Evolutionary conservation across 2,797 vertebrate genomes (phyloP), one percentile per base, ranked within the genome.

Genomic region (Sebastes vulpes): DNA sequence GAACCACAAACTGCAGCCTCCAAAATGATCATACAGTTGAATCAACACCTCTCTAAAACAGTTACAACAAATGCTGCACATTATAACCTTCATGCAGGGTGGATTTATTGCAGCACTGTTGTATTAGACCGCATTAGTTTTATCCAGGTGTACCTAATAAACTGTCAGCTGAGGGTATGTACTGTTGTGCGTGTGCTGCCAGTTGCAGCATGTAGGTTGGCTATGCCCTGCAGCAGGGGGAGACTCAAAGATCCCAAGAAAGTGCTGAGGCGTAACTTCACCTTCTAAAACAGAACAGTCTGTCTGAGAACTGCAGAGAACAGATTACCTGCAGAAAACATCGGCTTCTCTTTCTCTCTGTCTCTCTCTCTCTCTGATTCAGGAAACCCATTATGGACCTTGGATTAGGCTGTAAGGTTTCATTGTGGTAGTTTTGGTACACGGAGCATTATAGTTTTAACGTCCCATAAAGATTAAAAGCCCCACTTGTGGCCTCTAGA

Each of bases 231-330:
- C 56, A 65, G 77, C 52, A 71, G 72, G 46, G 21, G 71, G 64
- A 76, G 23, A 67, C 59, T 32, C 5, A 6, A 77, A 32, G 75
- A 83, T 59, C 63, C 48, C 50, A 74, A 7, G 20, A 52, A 72
- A 84, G 64, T 74, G 77, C 80, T 84, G 78, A 89, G 78, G 61
- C 28, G 5, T 7, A 53, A 66, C 78, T 52, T 82, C 35, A 50
- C 25, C 2, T 6, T 59, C 59, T 72, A 21, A 73, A 79, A 73
- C 59, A 61, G 65, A 73, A 70, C 70, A 60, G 16, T 11, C 26
- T 42, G 65, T 82, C 65, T 81, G 53, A 50, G 68, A 65, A 54
- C 65, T 48, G 65, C 69, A 50, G 78, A 74, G 80, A n/a, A 14
- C 52, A 77, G 79, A 81, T 79, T 75, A 82, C 57, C 70, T 57